These are phyloP conservation scores for Sus cebifrons DNA, from an alignment of 2,797 vertebrate species.

Conservation along the genomic window DNA sequence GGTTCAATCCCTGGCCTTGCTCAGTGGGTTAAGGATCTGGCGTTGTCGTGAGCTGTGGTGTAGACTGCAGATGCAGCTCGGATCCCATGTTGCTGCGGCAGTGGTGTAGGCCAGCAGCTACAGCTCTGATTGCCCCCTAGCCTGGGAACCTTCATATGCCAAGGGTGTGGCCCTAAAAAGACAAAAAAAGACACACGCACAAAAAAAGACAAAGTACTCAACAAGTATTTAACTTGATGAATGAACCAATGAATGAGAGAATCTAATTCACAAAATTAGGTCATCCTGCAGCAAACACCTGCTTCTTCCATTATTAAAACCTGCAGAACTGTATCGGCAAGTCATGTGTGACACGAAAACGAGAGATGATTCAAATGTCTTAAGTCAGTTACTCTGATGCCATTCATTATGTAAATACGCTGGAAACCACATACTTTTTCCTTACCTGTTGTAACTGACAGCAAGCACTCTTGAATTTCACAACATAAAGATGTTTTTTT, in stretches of 20 bases:
- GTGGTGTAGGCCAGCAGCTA: too few relatives aligned
- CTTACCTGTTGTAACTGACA: background rate
- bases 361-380: background rate
- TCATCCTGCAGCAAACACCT: background rate
- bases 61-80: too few relatives aligned
- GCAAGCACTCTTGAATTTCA: background rate
- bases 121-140: too few relatives aligned
- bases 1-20: too few relatives aligned
- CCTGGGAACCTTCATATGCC: too few relatives aligned
- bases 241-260: slow-evolving; percentile 44
- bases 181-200: too few relatives aligned
- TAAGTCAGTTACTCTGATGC: background rate
- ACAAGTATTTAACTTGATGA: background rate
- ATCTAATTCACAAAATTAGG: slow-evolving; percentile 39
- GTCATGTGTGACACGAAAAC: background rate
- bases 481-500: background rate
- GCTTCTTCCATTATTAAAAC: slow-evolving; percentile 48
- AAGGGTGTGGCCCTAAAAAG: too few relatives aligned
- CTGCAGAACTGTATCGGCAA: background rate
- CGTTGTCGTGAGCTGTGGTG: too few relatives aligned
- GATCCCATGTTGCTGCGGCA: too few relatives aligned
- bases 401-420: background rate
- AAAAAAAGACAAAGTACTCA: background rate
- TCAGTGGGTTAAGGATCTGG: too few relatives aligned
- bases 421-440: background rate